Evolutionary conservation across 1,140 invertebrate genomes (phyloP).

Genomic region (Aphaenogaster floridana): DNA sequence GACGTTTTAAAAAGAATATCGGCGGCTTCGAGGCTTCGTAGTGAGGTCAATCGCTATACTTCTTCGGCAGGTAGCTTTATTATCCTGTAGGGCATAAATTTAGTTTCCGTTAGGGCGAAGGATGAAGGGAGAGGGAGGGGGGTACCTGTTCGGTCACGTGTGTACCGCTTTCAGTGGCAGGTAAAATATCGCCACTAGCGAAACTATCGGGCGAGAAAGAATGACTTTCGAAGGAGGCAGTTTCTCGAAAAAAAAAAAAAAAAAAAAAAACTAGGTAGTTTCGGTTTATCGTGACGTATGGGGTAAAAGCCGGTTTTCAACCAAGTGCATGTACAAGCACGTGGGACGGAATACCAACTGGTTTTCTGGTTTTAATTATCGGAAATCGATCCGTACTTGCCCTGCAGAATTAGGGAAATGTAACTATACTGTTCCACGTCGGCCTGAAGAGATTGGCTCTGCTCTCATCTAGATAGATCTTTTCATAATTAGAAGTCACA

Average conservation of each 20-base stretch:
- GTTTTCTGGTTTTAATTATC: slow-evolving; percentile 61
- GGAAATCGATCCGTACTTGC: slow-evolving; percentile 47
- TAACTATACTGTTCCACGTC: slow-evolving; percentile 31
- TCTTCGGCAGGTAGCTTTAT: slow-evolving; percentile 66
- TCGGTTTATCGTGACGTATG: slow-evolving; percentile 27
- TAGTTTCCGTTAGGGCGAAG: slow-evolving; percentile 24
- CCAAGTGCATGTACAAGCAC: slow-evolving; percentile 11
- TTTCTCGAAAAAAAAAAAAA: background rate
- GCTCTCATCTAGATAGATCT: background rate
- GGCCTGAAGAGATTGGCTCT: slow-evolving; percentile 17
- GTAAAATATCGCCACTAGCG: slow-evolving; percentile 59
- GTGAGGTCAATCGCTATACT: slow-evolving; percentile 55
- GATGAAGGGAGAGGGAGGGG: background rate
- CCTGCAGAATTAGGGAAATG: slow-evolving; percentile 41
- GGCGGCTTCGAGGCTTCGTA: slow-evolving; percentile 26
- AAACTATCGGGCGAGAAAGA: slow-evolving; percentile 46
- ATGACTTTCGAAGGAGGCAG: slow-evolving; percentile 53
- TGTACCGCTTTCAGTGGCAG: slow-evolving; percentile 44
- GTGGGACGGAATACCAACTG: slow-evolving; percentile 41
- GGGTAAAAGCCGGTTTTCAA: slow-evolving; percentile 2
- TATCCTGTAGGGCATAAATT: slow-evolving; percentile 68
- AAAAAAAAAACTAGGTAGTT: background rate
- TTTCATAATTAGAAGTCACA: slow-evolving; percentile 23
- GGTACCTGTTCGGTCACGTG: slow-evolving; percentile 23
- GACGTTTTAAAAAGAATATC: slow-evolving; percentile 45